Percentiles rank a stretch among this genome's conserved stretches.
Conservation (phyloP, 2,113 vertebrate species). For the Ranitomeya variabilis region DNA sequence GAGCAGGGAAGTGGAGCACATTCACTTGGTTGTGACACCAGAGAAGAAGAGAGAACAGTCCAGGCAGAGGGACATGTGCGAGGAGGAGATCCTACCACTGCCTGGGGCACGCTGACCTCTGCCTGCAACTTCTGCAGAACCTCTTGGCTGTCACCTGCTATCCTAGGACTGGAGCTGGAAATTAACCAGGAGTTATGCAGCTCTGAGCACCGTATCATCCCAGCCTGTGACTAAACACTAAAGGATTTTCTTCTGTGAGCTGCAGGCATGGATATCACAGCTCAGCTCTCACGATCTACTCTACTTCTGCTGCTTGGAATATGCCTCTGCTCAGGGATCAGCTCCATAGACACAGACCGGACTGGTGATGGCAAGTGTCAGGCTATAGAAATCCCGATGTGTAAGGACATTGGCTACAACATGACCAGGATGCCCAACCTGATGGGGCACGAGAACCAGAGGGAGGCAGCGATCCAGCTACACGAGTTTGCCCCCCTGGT, state of each 20-base stretch:
- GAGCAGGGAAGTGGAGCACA: constrained; percentile 22
- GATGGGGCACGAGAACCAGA: constrained; percentile 88
- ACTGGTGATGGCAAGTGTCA: constrained; percentile 90
- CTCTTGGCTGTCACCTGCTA: neutral
- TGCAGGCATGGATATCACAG: constrained; percentile 37
- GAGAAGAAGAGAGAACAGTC: neutral
- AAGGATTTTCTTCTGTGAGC: constrained; percentile 1
- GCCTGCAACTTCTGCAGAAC: neutral
- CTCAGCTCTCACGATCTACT: constrained; percentile 42
- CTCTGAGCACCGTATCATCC: constrained; percentile 23
- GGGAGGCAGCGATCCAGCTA: constrained; percentile 86
- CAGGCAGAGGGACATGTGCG: constrained; percentile 26
- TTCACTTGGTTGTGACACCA: constrained; percentile 28
- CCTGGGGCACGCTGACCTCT: neutral
- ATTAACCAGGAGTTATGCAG: constrained; percentile 16
- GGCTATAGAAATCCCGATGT: constrained; percentile 91
- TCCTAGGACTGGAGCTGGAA: neutral
- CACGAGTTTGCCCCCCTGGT: constrained; percentile 91
- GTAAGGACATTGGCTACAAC: constrained; percentile 97
- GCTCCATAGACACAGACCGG: constrained; percentile 88
- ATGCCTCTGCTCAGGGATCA: constrained; percentile 76
- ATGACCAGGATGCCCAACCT: constrained; percentile 92
- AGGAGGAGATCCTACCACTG: neutral
- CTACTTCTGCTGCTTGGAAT: constrained; percentile 66
- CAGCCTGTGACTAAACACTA: constrained; percentile 19